Evolutionary conservation across 2,797 vertebrate species (phyloP).

Genomic region (Anabacerthia variegaticeps): DNA sequence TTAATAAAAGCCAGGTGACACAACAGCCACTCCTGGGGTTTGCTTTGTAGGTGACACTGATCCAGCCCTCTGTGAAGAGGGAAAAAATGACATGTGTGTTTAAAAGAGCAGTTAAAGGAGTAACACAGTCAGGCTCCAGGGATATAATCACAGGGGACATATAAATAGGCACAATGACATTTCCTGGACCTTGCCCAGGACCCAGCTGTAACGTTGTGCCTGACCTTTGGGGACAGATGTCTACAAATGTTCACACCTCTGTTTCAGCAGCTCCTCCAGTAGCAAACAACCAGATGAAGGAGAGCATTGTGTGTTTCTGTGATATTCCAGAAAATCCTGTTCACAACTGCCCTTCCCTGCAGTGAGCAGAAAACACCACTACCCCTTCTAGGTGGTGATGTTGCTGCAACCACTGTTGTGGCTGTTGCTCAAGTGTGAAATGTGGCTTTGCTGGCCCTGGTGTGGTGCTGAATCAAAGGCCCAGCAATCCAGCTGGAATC

Average conservation of each 20-base stretch:
- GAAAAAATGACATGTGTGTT: neutral
- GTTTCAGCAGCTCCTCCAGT: neutral
- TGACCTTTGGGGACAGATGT: conserved; percentile 17
- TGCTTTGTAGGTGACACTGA: neutral
- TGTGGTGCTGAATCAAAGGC: neutral
- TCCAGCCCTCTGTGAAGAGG: neutral
- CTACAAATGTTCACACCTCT: neutral
- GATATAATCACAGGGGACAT: neutral
- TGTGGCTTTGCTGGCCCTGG: neutral
- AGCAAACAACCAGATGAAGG: neutral
- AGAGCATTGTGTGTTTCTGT: neutral
- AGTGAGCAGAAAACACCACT: neutral
- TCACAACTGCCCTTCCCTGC: neutral
- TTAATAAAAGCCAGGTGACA: neutral
- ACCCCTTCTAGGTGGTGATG: neutral
- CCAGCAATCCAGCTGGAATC: neutral
- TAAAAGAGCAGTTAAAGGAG: neutral
- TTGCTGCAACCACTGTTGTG: rapidly evolving
- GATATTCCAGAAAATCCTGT: neutral
- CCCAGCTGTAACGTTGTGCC: neutral
- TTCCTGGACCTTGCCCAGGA: neutral
- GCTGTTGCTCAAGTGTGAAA: neutral
- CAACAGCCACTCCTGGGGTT: neutral
- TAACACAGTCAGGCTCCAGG: neutral
- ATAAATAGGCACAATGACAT: conserved; percentile 47